phyloP scores from a whole-genome alignment of 1,140 invertebrate genomes.

The Heliconius nattereri region DNA sequence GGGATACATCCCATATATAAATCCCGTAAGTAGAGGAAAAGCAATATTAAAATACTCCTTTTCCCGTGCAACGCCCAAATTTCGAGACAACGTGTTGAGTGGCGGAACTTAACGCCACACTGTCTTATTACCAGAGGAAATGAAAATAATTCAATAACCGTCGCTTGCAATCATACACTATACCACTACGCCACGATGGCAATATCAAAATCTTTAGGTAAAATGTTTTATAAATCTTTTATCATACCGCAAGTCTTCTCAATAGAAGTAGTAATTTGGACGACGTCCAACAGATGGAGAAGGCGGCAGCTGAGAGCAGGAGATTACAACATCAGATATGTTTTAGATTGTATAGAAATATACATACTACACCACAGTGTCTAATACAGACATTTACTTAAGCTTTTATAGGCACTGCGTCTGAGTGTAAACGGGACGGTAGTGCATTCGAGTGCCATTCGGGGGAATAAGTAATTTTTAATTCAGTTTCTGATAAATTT shows the following conservation, averaged over 20 bases:
- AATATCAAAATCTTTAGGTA: neutral
- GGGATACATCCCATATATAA: no score
- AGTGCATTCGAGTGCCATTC: no score
- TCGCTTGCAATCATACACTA: neutral
- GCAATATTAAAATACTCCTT: no score
- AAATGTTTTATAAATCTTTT: constrained; percentile 3
- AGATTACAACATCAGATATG: constrained; percentile 12
- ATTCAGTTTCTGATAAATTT: no score
- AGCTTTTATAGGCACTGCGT: no score
- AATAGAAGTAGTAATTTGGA: constrained; percentile 22
- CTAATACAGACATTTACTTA: no score
- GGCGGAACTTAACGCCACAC: no score
- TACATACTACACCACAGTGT: neutral
- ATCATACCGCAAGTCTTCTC: constrained; percentile 6
- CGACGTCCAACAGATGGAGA: constrained; percentile 25
- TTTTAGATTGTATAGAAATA: neutral
- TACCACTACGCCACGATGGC: neutral
- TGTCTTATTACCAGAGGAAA: neutral
- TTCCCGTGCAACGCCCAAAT: no score
- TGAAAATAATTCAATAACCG: neutral
- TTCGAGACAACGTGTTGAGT: no score
- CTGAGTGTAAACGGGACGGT: no score
- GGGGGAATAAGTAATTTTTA: no score
- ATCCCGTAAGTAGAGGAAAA: no score
- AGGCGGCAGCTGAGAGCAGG: constrained; percentile 27